Evolutionary conservation across 37 sponge, comb jelly and placozoan genomes (phyloP), one percentile per base, ranked within the genome.

Genomic region (Beroe ovata): DNA sequence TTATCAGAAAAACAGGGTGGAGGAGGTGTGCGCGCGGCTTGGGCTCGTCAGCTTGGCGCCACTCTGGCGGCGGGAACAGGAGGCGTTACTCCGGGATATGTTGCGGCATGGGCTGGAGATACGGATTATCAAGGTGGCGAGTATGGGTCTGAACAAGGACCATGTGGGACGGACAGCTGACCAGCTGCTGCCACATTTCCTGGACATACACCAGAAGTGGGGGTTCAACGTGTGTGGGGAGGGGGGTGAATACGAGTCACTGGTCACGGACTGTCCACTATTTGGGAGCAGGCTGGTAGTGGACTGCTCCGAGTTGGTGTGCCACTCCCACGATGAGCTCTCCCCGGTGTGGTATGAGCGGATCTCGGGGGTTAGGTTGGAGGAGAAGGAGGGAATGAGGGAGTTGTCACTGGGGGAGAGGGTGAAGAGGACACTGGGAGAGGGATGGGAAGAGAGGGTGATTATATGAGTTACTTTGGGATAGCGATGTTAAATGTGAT

Each of bases 211-310:
- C 47, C 2, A 77, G 38, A 77, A 88, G 60, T 99, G 91, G 92
- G 95, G 94, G 29, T 90, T 96, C 54, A 93, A 95, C 60, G 91
- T 99, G n/a, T 96, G 99, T 90, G 99, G 99, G 6, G 99, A 99
- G 84, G 99, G 99, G 32, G 99, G 99, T 39, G 99, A 99, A 64
- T 99, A 96, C 60, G 99, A 99, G 88, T 95, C 95, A 25, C 92
- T 95, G 64, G 94, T 95, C 11, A 60, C 95, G 84, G 95, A 99
- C 92, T 96, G 95, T 59, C 99, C 99, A 18, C 93, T 99, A 54
- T 99, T 95, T 90, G 69, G 90, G 30, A 92, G 93, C 64, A 18
- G 38, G 0, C 91, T 99, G 33, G 66, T 91, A 18, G 39, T 99
- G 95, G 95, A 62, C 88, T 93, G 36, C 30, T 59, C n/a, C 0